phyloP scores from a whole-genome alignment of 2,113 vertebrate species.

The Galemys pyrenaicus region DNA sequence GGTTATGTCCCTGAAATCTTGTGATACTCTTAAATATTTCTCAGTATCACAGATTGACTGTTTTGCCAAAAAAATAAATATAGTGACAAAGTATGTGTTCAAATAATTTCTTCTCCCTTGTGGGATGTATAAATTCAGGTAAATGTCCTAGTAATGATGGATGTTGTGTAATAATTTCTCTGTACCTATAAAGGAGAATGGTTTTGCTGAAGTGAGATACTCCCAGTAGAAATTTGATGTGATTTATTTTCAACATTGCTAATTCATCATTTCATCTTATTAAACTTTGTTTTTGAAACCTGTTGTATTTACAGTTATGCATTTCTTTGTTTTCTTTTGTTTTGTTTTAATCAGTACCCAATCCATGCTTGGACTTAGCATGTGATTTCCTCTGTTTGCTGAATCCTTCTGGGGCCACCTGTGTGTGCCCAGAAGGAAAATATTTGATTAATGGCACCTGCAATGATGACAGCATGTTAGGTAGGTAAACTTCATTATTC shows the following conservation, averaged over 20 bases:
- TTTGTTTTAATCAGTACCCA: constrained; percentile 88
- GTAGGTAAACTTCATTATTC: constrained; percentile 81
- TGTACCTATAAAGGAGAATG: not conserved
- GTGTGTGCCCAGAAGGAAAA: constrained; percentile 96
- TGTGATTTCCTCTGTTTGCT: constrained; percentile 98
- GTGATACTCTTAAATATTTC: not conserved
- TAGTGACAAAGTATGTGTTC: not conserved
- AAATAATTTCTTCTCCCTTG: not conserved
- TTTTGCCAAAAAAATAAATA: not conserved
- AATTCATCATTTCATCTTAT: constrained; percentile 3
- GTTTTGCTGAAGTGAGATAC: not conserved
- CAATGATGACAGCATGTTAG: constrained; percentile 90
- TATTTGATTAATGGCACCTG: constrained; percentile 94
- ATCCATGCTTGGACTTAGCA: constrained; percentile 92
- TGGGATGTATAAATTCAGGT: not conserved
- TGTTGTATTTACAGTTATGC: not conserved
- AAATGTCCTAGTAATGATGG: not conserved
- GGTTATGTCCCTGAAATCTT: not conserved
- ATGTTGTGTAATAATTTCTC: not conserved
- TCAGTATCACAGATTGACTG: not conserved
- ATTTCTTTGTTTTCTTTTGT: constrained; percentile 36
- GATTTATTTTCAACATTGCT: not conserved
- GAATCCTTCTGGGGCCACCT: constrained; percentile 94
- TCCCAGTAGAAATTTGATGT: not conserved
- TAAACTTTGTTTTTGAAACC: constrained; percentile 13